Evolutionary conservation across 2,797 vertebrate genomes (phyloP).

Genomic region (Bradypodion ventrale): DNA sequence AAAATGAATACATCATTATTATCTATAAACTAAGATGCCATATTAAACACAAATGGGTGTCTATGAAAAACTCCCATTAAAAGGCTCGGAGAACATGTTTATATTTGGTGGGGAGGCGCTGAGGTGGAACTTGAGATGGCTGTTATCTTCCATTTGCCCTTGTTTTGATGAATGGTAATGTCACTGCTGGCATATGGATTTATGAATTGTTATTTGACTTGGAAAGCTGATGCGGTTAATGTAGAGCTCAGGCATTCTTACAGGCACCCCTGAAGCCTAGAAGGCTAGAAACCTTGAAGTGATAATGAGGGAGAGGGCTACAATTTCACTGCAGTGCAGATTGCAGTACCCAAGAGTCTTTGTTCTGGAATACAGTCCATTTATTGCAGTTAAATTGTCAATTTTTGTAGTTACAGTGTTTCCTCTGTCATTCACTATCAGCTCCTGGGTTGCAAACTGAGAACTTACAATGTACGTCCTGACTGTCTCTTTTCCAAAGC

Average conservation of each 20-base stretch:
- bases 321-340: constrained; percentile 39
- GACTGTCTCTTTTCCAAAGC: not conserved
- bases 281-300: constrained; percentile 44
- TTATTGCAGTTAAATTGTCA: not conserved
- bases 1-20: constrained; percentile 19
- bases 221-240: constrained; percentile 33
- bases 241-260: constrained; percentile 44
- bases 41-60: constrained; percentile 50
- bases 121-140: constrained; percentile 40
- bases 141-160: constrained; percentile 54
- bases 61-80: constrained; percentile 21
- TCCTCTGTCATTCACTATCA: not conserved
- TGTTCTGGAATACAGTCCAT: not conserved
- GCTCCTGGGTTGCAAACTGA: constrained; percentile 8
- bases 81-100: constrained; percentile 34
- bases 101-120: constrained; percentile 12
- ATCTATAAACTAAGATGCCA: constrained; percentile 36
- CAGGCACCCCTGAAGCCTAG: constrained; percentile 25
- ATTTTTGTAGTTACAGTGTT: not conserved
- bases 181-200: constrained; percentile 46
- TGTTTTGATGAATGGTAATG: constrained; percentile 60
- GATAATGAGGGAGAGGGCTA: constrained; percentile 32
- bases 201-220: constrained; percentile 57
- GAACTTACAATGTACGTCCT: constrained; percentile 4
- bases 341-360: fast-evolving